Conservation (phyloP, 2,888 invertebrate genomes). For the Sphaerophoria rueppellii region DNA sequence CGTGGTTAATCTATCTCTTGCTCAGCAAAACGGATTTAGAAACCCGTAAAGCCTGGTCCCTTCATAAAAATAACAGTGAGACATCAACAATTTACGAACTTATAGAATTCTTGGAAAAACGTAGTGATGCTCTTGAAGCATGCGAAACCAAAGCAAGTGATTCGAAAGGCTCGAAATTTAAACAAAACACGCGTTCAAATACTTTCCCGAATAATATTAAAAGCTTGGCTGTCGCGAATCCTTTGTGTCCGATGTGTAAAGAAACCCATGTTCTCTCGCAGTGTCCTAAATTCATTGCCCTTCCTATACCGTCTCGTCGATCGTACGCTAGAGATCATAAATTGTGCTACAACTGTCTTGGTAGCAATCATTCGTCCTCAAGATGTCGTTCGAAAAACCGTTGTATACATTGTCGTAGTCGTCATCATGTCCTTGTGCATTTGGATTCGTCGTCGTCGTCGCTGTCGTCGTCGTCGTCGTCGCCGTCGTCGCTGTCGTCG, state of each 20-base stretch:
- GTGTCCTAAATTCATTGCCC: conserved; percentile 11
- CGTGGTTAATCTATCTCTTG: conserved; percentile 11
- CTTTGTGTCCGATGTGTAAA: background rate
- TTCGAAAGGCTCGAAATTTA: background rate
- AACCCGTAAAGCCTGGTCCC: conserved; percentile 17
- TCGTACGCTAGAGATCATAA: conserved; percentile 8
- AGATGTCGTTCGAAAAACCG: background rate
- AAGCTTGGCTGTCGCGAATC: background rate
- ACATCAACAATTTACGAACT: background rate
- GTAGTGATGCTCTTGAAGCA: conserved; percentile 9
- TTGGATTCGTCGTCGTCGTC: background rate
- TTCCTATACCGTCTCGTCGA: conserved; percentile 19
- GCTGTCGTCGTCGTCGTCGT: background rate
- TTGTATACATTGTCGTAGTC: background rate
- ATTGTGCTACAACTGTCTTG: conserved; percentile 16
- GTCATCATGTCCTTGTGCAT: background rate
- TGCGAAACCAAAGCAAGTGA: background rate
- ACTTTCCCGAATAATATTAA: background rate
- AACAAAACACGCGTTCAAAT: background rate
- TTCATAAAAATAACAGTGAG: background rate
- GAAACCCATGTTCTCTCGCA: background rate
- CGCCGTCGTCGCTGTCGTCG: too few species aligned
- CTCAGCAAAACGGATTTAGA: conserved; percentile 13
- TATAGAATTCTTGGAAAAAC: background rate
- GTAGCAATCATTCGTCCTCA: background rate